Conservation (phyloP, 2,113 vertebrate species). For the Mormyrus iriodes region DNA sequence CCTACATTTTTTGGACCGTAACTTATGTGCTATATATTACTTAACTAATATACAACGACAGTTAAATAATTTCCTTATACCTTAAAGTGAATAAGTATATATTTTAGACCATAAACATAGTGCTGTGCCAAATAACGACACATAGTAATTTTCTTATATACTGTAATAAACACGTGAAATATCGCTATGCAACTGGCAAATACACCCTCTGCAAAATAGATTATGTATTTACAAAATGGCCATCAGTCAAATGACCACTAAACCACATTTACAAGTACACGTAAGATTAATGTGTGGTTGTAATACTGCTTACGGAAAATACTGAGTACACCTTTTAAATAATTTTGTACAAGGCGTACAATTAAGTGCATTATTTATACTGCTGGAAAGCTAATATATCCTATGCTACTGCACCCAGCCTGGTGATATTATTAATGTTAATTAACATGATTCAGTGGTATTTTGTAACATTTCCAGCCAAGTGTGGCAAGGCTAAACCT, state of each 20-base stretch:
- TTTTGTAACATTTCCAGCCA: background rate
- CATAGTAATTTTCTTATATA: background rate
- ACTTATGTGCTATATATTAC: background rate
- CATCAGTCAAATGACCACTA: too few species aligned
- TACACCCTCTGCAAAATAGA: background rate
- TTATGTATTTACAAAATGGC: too few species aligned
- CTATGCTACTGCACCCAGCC: background rate
- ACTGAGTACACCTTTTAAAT: background rate
- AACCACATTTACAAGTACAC: background rate
- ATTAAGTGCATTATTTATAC: background rate
- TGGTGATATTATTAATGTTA: background rate
- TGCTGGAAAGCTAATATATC: background rate
- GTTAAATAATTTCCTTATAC: background rate
- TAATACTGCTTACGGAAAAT: background rate
- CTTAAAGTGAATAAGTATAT: background rate
- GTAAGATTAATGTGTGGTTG: background rate
- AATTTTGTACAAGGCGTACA: background rate
- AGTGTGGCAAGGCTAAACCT: background rate
- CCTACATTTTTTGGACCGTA: too few species aligned
- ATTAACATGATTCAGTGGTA: background rate
- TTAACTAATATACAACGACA: background rate
- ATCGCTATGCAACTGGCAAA: background rate
- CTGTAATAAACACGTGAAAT: background rate
- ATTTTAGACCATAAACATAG: background rate
- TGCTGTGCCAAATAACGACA: background rate